phyloP scores from a whole-genome alignment of 2,888 invertebrate genomes.

The Archips xylosteana region DNA sequence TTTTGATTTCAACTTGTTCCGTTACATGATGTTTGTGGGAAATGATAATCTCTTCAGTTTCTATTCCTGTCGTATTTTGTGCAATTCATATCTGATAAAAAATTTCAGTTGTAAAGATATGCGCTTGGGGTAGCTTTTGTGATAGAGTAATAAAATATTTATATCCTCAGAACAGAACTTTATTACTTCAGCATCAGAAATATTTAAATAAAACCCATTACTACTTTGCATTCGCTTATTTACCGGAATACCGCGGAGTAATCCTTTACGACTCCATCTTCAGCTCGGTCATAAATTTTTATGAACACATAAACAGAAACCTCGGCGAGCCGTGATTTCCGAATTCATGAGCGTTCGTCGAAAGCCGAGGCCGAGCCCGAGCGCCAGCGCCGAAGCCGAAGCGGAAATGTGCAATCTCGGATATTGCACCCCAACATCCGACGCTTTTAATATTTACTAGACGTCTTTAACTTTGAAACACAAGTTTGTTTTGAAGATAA shows the following conservation, averaged over 20 bases:
- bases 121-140: background rate
- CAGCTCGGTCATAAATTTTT: conserved; percentile 35
- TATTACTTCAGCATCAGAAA: background rate
- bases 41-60: background rate
- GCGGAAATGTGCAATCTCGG: conserved; percentile 43
- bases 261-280: conserved; percentile 39
- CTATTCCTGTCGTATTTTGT: background rate
- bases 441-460: conserved; percentile 40
- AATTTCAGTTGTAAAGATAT: background rate
- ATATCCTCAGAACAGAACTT: background rate
- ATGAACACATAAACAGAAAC: conserved; percentile 41
- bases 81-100: background rate
- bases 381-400: conserved; percentile 18
- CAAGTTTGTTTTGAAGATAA: conserved; percentile 32
- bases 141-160: conserved; percentile 4
- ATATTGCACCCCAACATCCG: conserved; percentile 43
- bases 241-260: conserved; percentile 27
- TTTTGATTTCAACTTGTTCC: conserved; percentile 1
- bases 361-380: conserved; percentile 27
- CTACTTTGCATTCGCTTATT: conserved; percentile 31
- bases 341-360: conserved; percentile 41
- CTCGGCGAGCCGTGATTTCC: conserved; percentile 32
- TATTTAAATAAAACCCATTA: conserved; percentile 19
- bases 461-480: conserved; percentile 39
- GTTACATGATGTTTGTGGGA: background rate